A percentile compares a stretch with the other conserved stretches of the same genome.
Evolutionary conservation across 2,113 vertebrate genomes (phyloP).

Genomic region (Indicator maculatus): DNA sequence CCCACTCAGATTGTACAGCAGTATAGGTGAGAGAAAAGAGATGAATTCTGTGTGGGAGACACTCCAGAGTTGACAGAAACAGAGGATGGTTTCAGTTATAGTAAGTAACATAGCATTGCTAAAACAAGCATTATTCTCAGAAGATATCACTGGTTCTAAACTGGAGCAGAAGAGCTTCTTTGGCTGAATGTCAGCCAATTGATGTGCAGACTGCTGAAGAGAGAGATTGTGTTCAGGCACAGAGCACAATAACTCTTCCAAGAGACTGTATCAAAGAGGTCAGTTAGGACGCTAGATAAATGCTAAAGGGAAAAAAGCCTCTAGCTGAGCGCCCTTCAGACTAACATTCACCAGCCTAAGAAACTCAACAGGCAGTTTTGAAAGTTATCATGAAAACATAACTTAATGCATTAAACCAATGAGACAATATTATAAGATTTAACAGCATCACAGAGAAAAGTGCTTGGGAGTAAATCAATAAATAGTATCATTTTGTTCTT

Average conservation of each 20-base stretch:
- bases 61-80: background rate
- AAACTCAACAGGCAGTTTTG: background rate
- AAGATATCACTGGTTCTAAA: background rate
- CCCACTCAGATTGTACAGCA: background rate
- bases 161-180: background rate
- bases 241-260: background rate
- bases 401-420: background rate
- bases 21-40: background rate
- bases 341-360: background rate
- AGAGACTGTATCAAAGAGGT: background rate
- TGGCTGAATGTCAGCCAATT: background rate
- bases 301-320: background rate
- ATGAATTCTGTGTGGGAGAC: background rate
- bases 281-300: background rate
- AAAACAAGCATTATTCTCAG: background rate
- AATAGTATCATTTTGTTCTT: background rate
- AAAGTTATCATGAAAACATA: background rate
- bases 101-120: background rate
- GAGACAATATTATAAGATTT: background rate
- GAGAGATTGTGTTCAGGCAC: background rate
- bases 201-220: background rate
- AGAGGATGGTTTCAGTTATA: background rate
- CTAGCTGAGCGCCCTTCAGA: background rate
- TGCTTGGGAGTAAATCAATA: background rate
- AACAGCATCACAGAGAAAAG: background rate